Evolutionary conservation across 2,797 vertebrate species (phyloP).

Genomic region (Pipistrellus nathusii): DNA sequence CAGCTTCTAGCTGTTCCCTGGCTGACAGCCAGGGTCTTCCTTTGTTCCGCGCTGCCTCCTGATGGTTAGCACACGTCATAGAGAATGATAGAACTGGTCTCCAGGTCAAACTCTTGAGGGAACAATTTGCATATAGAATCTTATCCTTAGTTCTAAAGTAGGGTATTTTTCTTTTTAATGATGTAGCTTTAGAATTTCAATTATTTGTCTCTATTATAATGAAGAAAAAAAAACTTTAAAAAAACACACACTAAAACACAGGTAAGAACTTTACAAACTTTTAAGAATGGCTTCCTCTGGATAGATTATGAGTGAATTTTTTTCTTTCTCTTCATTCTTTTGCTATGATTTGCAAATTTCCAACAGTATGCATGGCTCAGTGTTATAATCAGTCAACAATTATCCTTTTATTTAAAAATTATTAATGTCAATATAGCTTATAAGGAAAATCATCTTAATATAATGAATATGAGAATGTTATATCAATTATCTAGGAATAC

Average conservation of each 20-base stretch:
- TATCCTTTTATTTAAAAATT: not conserved
- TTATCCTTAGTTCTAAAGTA: not conserved
- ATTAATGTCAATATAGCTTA: not conserved
- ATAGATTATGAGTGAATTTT: not conserved
- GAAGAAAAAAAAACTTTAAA: not conserved
- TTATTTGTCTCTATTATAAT: not conserved
- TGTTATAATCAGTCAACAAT: not conserved
- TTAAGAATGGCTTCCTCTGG: not conserved
- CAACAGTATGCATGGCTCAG: not conserved
- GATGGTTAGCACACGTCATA: no score
- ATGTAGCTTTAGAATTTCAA: conserved; percentile 15
- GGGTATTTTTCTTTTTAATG: not conserved
- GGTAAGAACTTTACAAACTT: not conserved
- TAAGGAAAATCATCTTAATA: not conserved
- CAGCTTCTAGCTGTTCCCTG: no score
- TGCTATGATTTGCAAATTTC: not conserved
- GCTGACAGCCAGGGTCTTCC: no score
- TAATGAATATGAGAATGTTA: not conserved
- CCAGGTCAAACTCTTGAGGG: no score
- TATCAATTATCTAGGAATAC: not conserved
- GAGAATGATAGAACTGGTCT: no score
- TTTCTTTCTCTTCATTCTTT: not conserved
- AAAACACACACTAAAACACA: not conserved
- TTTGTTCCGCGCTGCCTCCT: no score
- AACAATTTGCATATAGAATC: not conserved